phyloP scores from a whole-genome alignment of 2,888 invertebrate species.

The Cheilosia vernalis region DNA sequence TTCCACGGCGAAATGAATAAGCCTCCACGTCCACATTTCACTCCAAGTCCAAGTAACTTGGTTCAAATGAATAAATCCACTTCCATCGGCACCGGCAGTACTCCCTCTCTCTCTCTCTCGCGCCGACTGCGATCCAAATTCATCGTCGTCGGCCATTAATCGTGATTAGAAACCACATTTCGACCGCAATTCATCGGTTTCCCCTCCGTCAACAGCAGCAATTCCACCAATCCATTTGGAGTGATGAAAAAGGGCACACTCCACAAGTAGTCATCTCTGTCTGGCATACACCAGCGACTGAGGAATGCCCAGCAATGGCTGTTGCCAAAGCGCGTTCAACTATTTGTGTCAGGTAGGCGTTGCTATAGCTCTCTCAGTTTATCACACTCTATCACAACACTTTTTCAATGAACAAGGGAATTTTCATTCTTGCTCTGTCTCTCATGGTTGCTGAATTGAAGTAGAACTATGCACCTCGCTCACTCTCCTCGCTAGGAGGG shows the following conservation, averaged over 20 bases:
- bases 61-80: not conserved
- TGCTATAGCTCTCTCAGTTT: conserved; percentile 14
- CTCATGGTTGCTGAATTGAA: not conserved
- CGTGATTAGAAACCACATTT: conserved; percentile 46
- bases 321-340: conserved; percentile 13
- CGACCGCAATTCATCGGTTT: conserved; percentile 65
- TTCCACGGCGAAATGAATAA: conserved; percentile 34
- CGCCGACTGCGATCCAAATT: conserved; percentile 20
- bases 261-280: conserved; percentile 6
- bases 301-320: conserved; percentile 64
- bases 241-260: conserved; percentile 35
- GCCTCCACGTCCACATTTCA: not conserved
- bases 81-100: not conserved
- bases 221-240: conserved; percentile 61
- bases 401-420: not conserved
- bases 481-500: not conserved
- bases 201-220: conserved; percentile 39
- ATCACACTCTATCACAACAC: not conserved
- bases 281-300: not conserved
- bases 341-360: conserved; percentile 22
- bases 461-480: not conserved
- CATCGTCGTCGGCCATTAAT: conserved; percentile 71
- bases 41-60: not conserved
- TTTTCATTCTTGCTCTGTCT: conserved; percentile 17
- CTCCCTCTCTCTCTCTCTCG: not conserved